A percentile compares a stretch with the other conserved stretches of the same genome.
phyloP scores from a whole-genome alignment of 2,113 vertebrate species.

The Leucosticte australis region DNA sequence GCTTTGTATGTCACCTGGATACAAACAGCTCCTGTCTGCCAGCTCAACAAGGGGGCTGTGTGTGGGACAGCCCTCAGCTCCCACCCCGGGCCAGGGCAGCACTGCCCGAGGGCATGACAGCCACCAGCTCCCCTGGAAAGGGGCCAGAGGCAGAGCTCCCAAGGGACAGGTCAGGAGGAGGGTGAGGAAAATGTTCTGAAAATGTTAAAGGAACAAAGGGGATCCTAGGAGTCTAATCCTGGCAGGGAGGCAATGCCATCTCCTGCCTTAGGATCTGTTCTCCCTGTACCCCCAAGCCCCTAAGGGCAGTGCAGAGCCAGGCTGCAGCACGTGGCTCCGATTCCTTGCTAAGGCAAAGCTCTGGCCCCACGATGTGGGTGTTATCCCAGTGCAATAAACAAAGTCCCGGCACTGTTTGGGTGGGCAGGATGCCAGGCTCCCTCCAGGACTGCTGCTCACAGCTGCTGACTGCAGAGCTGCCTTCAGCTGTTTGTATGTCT shows the following conservation, averaged over 20 bases:
- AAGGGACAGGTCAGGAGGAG: background rate
- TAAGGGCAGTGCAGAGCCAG: background rate
- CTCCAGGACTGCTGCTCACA: background rate
- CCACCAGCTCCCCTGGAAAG: background rate
- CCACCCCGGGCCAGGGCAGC: background rate
- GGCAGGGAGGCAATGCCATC: background rate
- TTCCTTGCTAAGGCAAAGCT: background rate
- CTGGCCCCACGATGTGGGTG: background rate
- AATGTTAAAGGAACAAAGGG: fast-evolving
- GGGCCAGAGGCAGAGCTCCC: background rate
- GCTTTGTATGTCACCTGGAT: background rate
- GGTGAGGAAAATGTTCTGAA: background rate
- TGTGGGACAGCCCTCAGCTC: background rate
- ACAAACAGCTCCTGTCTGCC: background rate
- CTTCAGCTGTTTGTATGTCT: background rate
- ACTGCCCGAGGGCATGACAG: background rate
- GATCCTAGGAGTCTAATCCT: background rate
- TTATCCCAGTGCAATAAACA: background rate
- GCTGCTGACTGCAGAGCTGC: background rate
- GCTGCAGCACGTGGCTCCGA: background rate
- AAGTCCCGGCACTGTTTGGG: background rate
- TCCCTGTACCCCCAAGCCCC: background rate
- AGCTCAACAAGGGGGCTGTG: background rate
- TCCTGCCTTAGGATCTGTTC: background rate
- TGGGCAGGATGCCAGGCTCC: background rate